Conservation (phyloP, 2,888 invertebrate genomes). For the Stramonita haemastoma region DNA sequence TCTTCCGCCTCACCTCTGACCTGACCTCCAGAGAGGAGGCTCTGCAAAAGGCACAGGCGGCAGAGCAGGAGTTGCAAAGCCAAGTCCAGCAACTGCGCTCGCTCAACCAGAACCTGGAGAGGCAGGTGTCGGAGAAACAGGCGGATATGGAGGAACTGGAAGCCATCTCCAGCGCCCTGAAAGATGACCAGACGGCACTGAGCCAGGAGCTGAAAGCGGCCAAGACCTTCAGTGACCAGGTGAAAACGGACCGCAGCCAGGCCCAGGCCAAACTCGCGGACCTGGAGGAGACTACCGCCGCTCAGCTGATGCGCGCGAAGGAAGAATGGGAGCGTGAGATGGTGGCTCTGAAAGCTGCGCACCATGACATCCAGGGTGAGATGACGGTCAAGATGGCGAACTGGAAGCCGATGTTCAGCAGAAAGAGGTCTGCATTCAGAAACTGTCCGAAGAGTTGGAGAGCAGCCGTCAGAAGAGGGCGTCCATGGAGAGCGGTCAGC, state of each 20-base stretch:
- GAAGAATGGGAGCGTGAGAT: slow-evolving; percentile 27
- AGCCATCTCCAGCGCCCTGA: not conserved
- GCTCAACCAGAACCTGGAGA: slow-evolving; percentile 25
- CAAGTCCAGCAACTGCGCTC: not conserved
- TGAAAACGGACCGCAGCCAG: not conserved
- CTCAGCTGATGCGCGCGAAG: not conserved
- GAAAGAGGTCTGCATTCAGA: not conserved
- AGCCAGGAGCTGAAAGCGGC: not conserved
- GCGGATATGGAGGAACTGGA: not conserved
- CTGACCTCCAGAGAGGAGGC: not conserved
- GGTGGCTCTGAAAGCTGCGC: slow-evolving; percentile 42
- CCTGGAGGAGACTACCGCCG: not conserved
- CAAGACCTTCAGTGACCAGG: not conserved
- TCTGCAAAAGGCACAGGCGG: not conserved
- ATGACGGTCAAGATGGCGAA: not conserved
- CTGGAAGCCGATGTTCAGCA: slow-evolving; percentile 5
- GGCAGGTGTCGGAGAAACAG: not conserved
- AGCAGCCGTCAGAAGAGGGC: not conserved
- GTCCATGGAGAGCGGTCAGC: not conserved
- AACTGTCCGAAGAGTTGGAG: slow-evolving; percentile 16
- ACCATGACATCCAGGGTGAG: not conserved
- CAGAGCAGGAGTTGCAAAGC: not conserved
- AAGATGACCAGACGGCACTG: not conserved
- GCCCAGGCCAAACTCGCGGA: not conserved
- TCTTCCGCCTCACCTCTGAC: not conserved